Conservation (phyloP, 1,140 invertebrate genomes). For the Subanguina moxae region DNA sequence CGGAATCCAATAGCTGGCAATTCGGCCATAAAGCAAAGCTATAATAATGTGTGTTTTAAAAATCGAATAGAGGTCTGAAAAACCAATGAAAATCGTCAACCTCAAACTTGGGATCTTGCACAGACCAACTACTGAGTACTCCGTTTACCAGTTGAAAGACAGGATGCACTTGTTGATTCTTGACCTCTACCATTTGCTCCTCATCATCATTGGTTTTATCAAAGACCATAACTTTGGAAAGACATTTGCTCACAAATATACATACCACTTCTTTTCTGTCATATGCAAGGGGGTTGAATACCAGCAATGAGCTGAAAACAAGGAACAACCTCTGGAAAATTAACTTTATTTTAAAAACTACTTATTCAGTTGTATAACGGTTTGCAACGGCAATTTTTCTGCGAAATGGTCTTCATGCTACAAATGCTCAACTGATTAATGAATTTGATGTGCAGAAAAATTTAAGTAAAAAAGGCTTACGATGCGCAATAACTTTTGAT, state of each 20-base stretch:
- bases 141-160: slow-evolving; percentile 12
- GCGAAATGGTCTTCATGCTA: too few relatives aligned
- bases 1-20: slow-evolving; percentile 64
- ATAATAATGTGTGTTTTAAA: slow-evolving; percentile 18
- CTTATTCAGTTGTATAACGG: too few relatives aligned
- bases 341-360: too few relatives aligned
- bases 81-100: slow-evolving; percentile 3
- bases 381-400: too few relatives aligned
- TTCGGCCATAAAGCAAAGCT: slow-evolving; percentile 67
- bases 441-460: too few relatives aligned
- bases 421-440: too few relatives aligned
- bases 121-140: background rate
- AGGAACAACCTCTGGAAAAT: too few relatives aligned
- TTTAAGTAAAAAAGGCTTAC: too few relatives aligned
- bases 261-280: slow-evolving; percentile 68
- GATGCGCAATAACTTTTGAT: too few relatives aligned
- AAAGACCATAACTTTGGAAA: slow-evolving; percentile 65
- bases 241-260: slow-evolving; percentile 67
- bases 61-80: background rate
- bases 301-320: slow-evolving; percentile 63
- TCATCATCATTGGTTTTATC: slow-evolving; percentile 64
- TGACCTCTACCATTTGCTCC: slow-evolving; percentile 61
- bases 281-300: slow-evolving; percentile 72
- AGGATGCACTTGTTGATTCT: slow-evolving; percentile 37
- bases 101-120: slow-evolving; percentile 38